Evolutionary conservation across 2,888 invertebrate genomes (phyloP).

Genomic region (Lycia hirtaria): DNA sequence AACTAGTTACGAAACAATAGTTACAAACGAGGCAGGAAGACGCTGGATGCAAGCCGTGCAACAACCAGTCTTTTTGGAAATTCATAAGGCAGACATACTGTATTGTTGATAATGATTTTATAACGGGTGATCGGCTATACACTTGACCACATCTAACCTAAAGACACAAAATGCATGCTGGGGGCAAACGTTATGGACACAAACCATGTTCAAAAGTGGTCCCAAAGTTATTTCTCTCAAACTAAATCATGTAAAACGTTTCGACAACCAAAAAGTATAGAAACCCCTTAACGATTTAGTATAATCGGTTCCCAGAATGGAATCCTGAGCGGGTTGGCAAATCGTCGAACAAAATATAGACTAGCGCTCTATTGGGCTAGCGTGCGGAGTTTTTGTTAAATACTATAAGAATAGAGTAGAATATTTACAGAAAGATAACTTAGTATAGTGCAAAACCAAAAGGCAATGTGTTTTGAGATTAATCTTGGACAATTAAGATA

Average conservation of each 20-base stretch:
- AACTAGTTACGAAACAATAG: too few species aligned
- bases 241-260: neutral
- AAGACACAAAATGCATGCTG: too few species aligned
- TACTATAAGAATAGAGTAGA: neutral
- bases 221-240: neutral
- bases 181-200: slow-evolving; percentile 26
- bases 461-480: too few species aligned
- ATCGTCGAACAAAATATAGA: neutral
- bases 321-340: slow-evolving; percentile 7
- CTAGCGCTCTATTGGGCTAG: neutral
- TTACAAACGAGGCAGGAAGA: too few species aligned
- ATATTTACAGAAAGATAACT: neutral
- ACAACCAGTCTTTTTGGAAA: too few species aligned
- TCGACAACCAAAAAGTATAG: slow-evolving; percentile 6
- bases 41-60: too few species aligned
- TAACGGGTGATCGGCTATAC: too few species aligned
- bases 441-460: neutral
- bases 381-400: slow-evolving; percentile 6
- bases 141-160: too few species aligned
- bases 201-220: neutral
- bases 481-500: too few species aligned
- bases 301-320: slow-evolving; percentile 27
- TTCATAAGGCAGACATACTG: too few species aligned
- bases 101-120: too few species aligned
- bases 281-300: slow-evolving; percentile 21